phyloP scores from a whole-genome alignment of 2,113 vertebrate species.

The Ailuropoda melanoleuca region DNA sequence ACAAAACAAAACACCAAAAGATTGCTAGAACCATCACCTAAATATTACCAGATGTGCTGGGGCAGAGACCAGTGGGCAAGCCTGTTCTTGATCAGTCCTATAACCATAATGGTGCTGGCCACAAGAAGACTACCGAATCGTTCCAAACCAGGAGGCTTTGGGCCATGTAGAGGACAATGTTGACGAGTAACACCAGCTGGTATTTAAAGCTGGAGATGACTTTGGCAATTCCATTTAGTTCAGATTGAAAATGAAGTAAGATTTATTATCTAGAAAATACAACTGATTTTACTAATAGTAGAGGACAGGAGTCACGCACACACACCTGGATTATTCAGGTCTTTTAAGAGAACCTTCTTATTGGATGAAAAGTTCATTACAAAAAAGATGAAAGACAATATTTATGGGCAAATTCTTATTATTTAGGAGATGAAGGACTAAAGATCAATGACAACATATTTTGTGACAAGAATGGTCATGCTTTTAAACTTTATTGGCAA shows the following conservation, averaged over 20 bases:
- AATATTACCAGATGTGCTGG: not conserved
- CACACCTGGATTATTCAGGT: constrained; percentile 89
- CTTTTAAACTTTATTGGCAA: constrained; percentile 86
- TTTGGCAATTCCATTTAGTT: not conserved
- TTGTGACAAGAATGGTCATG: constrained; percentile 87
- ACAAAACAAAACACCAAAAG: not conserved
- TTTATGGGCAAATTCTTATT: constrained; percentile 90
- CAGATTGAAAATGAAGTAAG: not conserved
- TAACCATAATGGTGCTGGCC: not conserved
- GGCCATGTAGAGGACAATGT: not conserved
- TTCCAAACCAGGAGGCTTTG: not conserved
- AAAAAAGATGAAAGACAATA: constrained; percentile 88
- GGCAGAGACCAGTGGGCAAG: not conserved
- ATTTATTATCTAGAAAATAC: not conserved
- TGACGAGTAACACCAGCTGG: not conserved
- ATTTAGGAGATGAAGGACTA: constrained; percentile 87
- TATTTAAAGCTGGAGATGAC: not conserved
- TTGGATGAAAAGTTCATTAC: constrained; percentile 84
- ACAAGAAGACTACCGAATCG: not conserved
- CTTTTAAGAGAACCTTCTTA: constrained; percentile 86
- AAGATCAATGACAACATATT: constrained; percentile 89
- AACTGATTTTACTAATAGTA: constrained; percentile 69
- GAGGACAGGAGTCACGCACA: constrained; percentile 93
- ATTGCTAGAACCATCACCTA: not conserved
- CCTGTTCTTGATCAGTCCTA: not conserved